Base-by-base conservation (phyloP, 2,113 vertebrate genomes). In the Istiophorus platypterus region DNA sequence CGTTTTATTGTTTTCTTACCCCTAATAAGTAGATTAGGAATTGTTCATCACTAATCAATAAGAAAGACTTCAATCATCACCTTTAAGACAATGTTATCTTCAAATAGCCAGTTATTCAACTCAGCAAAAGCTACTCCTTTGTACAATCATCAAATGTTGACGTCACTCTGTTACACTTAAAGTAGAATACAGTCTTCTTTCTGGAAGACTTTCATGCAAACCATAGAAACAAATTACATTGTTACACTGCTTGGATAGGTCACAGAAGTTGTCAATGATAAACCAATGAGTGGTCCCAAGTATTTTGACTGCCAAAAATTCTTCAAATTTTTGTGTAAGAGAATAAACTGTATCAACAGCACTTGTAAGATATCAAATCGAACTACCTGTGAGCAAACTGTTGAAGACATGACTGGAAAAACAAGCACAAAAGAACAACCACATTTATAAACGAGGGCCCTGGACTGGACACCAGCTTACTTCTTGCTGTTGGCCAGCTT, bases 401-500 rank as follows among this genome's bases (percentile, higher is more conserved):
- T 18, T 41, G 10, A 66, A 57, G 13, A 80, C 20, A 24, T n/a
- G 7, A 12, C 1, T 26, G 26, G 22, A 5, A 10, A 13, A 11
- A 31, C 31, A 29, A 79, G 27, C 9, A 27, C 31, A 13, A 26
- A 71, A 56, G 9, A 14, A 69, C 5, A 41, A 22, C 7, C 12
- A 17, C 24, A 26, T 41, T 24, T 24, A 72, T 22, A 34, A 52
- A 47, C 20, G 22, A 56, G 5, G 10, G 17, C 12, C 27, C 14
- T 61, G 49, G 3, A 27, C 7, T 5, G 0, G 27, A 22, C 12
- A 54, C 13, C 7, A 29, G 88, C 92, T 92, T 94, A 99, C 98
- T 98, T 99, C 78, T 99, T 98, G 76, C 96, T 99, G 85, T 99
- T 99, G 78, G 98, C 98, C 86, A 97, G 95, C 71, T 97, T 97